Conservation (phyloP, 2,888 invertebrate genomes). For the Anaspis maculata region DNA sequence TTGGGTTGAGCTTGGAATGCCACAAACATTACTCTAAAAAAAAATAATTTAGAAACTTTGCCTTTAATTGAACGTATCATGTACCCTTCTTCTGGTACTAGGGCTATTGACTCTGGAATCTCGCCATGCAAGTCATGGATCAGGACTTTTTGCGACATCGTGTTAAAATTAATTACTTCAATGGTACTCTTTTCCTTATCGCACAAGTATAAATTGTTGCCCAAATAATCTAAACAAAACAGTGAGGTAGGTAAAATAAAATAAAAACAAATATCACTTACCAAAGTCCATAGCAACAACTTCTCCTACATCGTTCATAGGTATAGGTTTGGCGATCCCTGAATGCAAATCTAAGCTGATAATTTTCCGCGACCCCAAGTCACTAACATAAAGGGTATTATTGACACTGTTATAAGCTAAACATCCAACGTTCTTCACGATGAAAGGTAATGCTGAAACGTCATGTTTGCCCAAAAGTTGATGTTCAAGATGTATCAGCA, state of each 20-base stretch:
- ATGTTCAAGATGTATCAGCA: constrained; percentile 56
- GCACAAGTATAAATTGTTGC: constrained; percentile 66
- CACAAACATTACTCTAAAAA: constrained; percentile 55
- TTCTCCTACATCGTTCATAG: too few relatives aligned
- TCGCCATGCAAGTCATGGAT: constrained; percentile 51
- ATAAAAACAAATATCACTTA: constrained; percentile 46
- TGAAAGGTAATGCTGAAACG: constrained; percentile 34
- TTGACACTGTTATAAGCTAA: constrained; percentile 57
- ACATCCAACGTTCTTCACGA: constrained; percentile 52
- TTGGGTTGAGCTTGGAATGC: constrained; percentile 41
- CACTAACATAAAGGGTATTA: constrained; percentile 47
- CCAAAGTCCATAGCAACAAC: constrained; percentile 42
- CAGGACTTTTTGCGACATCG: constrained; percentile 50
- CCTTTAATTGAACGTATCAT: constrained; percentile 13
- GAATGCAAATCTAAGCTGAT: constrained; percentile 38
- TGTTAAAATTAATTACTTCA: constrained; percentile 56
- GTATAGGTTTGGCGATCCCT: too few relatives aligned
- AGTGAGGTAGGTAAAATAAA: too few relatives aligned
- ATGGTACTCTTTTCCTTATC: constrained; percentile 55
- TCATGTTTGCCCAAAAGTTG: constrained; percentile 59
- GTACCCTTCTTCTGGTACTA: constrained; percentile 61
- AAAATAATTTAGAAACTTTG: constrained; percentile 2
- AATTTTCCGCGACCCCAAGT: constrained; percentile 43
- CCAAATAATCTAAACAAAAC: constrained; percentile 53
- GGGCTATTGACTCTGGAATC: constrained; percentile 58